Evolutionary conservation across 2,797 vertebrate species (phyloP).

Genomic region (Sebastes matsubarae): DNA sequence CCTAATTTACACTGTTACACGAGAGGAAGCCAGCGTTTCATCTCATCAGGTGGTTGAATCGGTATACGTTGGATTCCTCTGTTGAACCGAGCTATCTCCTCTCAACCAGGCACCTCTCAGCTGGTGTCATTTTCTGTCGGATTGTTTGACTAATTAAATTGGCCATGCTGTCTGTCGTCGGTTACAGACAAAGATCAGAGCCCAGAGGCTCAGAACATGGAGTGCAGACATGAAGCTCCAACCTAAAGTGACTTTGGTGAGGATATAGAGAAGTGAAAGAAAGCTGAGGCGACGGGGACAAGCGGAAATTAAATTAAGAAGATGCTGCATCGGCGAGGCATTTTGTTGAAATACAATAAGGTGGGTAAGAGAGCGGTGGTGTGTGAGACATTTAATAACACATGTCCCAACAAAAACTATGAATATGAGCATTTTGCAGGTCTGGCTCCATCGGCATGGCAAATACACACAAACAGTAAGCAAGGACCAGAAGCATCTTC

Average conservation of each 20-base stretch:
- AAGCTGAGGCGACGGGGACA: not conserved
- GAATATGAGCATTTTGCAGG: not conserved
- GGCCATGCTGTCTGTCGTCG: constrained; percentile 11
- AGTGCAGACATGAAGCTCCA: constrained; percentile 18
- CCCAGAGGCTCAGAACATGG: constrained; percentile 21
- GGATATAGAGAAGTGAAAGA: not conserved
- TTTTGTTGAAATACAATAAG: constrained; percentile 10
- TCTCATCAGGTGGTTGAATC: constrained; percentile 9
- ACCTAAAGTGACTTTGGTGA: not conserved
- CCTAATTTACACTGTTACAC: constrained; percentile 11
- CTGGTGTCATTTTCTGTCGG: constrained; percentile 2
- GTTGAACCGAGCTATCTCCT: constrained; percentile 2
- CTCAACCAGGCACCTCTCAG: constrained; percentile 20
- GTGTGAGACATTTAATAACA: constrained; percentile 11
- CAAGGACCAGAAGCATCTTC: not conserved
- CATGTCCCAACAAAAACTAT: not conserved
- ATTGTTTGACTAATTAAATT: constrained; percentile 48
- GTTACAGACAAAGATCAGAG: constrained; percentile 32
- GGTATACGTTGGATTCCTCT: constrained; percentile 9
- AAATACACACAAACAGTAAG: not conserved
- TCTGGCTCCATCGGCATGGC: not conserved
- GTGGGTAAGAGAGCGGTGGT: not conserved
- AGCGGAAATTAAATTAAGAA: constrained; percentile 3
- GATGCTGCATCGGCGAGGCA: not conserved
- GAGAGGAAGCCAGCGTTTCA: not conserved